Base-by-base conservation (phyloP, 2,797 vertebrate genomes). In the Phrynocephalus guinanensis region DNA sequence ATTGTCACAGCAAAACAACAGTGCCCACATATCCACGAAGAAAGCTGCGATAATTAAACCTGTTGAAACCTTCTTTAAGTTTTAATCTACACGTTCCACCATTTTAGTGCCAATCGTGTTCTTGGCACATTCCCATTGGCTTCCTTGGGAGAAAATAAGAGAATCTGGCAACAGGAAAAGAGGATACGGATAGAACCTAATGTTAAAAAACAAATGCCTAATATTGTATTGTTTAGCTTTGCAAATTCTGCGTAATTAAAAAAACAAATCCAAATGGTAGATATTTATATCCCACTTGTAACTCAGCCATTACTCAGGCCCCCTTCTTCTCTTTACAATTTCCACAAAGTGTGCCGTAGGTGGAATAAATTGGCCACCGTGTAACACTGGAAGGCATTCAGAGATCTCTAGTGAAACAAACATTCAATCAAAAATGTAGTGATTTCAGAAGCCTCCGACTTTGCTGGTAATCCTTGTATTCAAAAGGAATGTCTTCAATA, bases 331-430 rank as follows among this genome's bases (percentile, higher is more conserved):
- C 60, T 6, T 60, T 60, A 60, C 79, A 82, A 70, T 81, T 48
- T 85, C 71, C 66, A 52, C 87, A 56, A 91, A 70, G 67, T 94
- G 90, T 91, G 71, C 82, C 83, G 91, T 94, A 94, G 95, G 93
- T 95, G 93, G 95, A 93, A 95, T 95, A 95, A 95, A 95, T 95
- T 94, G 88, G 82, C 91, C 92, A 92, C 86, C 87, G 80, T 89
- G 76, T 90, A 93, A 95, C 93, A 94, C 92, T 93, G 93, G 92
- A 94, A 92, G 92, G 86, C 92, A 92, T 91, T 94, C 89, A 87
- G 92, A 92, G 91, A 94, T 93, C 91, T 94, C 94, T 95, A 94
- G 91, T 92, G 93, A 94, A 95, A 93, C 88, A 95, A 95, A 93
- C 94, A 94, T 1, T 87, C 89, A 84, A 86, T 92, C 90, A 94